Conservation (phyloP, 53 echinoderm and acorn worm genomes). For the Luidia sarsii region DNA sequence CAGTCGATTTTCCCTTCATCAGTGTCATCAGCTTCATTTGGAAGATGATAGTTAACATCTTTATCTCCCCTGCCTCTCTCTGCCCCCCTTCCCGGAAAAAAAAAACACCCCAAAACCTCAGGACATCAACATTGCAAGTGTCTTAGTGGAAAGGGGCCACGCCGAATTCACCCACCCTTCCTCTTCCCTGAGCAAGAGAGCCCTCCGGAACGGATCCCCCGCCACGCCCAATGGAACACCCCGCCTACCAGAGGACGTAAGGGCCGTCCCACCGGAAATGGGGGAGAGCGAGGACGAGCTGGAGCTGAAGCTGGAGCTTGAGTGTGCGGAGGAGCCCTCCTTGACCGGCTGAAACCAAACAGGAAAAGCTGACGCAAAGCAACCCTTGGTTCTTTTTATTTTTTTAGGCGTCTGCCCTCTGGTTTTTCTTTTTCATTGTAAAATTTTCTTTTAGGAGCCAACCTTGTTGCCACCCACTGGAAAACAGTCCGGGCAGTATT, state of each 20-base stretch:
- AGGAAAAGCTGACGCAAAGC: too few relatives aligned
- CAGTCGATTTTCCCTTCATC: not conserved
- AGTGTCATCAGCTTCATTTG: not conserved
- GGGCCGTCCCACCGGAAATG: slow-evolving; percentile 37
- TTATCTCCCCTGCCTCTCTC: not conserved
- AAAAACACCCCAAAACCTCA: too few relatives aligned
- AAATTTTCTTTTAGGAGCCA: not conserved
- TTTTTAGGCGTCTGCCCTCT: not conserved
- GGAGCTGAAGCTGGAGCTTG: slow-evolving; percentile 11
- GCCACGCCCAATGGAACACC: slow-evolving; percentile 8
- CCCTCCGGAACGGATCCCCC: not conserved
- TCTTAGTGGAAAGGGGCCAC: slow-evolving; percentile 36
- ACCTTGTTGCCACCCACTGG: not conserved
- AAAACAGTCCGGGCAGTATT: not conserved
- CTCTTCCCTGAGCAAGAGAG: not conserved
- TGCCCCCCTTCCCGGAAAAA: too few relatives aligned
- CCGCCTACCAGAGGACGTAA: slow-evolving; percentile 20
- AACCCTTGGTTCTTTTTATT: not conserved
- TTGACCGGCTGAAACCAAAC: slow-evolving; percentile 22
- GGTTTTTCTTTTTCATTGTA: not conserved
- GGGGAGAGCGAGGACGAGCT: slow-evolving; percentile 29
- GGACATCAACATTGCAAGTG: slow-evolving; percentile 33
- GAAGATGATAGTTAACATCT: too few relatives aligned
- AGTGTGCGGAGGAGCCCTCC: not conserved
- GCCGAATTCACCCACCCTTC: slow-evolving; percentile 9